Base-by-base conservation (phyloP, 2,797 vertebrate genomes). In the Lerista edwardsae region DNA sequence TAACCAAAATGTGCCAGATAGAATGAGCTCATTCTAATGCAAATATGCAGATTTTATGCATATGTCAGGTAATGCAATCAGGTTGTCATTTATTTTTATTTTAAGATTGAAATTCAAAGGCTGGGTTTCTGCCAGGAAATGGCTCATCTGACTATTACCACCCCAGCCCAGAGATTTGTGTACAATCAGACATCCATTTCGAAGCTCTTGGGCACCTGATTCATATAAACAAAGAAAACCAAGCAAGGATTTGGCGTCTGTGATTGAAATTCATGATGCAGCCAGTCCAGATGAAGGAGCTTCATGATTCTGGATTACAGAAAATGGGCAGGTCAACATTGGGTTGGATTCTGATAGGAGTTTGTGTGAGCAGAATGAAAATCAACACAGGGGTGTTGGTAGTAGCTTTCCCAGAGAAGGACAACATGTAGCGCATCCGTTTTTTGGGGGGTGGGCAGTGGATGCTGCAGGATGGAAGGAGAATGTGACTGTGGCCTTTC, bases 21-120 rank as follows among this genome's bases (percentile, higher is more conserved):
- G 17, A 10, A 59, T 89, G 51, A 78, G 87, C 7, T 2, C 81
- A 67, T 83, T 92, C 87, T 74, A 93, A 87, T 73, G 84, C 87
- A 91, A 44, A 55, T 55, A 55, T 19, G 51, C 64, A 80, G 10
- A 72, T 57, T 47, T 57, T 36, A 17, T 67, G 9, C 39, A 65
- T 75, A 59, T 80, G 47, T 44, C 36, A 69, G 29, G 7, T 15
- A 76, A 83, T n/a, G 51, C 47, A n/a, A 77, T 77, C 41, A 29
- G 67, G 34, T 1, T 75, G n/a, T n/a, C n/a, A n/a, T 69, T 39
- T 41, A 44, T 34, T 59, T 75, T 41, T 34, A 17, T 68, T 68
- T 75, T 61, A 59, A 80, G 82, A 2, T 81, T 87, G 41, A 41
- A n/a, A 89, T 91, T 41, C 62, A 80, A 47, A 81, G 29, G 29